A percentile compares a stretch with the other conserved stretches of the same genome.
These are phyloP conservation scores for Xiphophorus birchmanni DNA, from an alignment of 2,797 vertebrate genomes.

Conservation along the genomic window DNA sequence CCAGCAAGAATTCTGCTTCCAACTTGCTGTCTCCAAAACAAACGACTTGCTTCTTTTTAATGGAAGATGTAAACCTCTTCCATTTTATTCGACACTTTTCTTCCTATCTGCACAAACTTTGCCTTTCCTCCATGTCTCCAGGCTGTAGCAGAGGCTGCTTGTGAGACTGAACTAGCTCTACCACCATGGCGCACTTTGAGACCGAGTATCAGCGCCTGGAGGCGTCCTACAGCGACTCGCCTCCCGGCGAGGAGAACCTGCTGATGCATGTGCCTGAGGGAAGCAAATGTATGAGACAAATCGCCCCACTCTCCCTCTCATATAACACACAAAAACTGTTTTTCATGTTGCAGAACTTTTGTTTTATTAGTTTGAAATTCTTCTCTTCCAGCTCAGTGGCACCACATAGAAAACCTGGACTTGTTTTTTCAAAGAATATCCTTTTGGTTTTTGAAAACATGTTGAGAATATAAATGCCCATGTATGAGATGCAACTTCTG, in stretches of 20 bases:
- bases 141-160: conserved; percentile 60
- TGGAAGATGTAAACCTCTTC: neutral
- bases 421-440: conserved; percentile 99
- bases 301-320: neutral
- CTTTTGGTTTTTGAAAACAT: conserved; percentile 71
- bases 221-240: conserved; percentile 94
- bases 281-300: conserved; percentile 87
- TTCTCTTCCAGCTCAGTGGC: conserved; percentile 90
- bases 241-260: conserved; percentile 92
- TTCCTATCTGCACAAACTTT: neutral
- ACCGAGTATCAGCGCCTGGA: conserved; percentile 96
- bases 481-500: neutral
- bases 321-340: neutral
- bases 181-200: conserved; percentile 91
- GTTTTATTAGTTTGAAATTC: conserved; percentile 5
- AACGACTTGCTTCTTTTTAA: conserved; percentile 3
- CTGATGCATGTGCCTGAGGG: conserved; percentile 95
- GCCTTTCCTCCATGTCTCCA: conserved; percentile 22
- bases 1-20: too few relatives aligned
- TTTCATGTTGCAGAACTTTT: neutral
- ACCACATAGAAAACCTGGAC: conserved; percentile 98
- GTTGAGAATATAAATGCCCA: neutral
- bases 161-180: conserved; percentile 61
- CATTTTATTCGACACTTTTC: neutral
- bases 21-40: conserved; percentile 6